Evolutionary conservation across 2,113 vertebrate genomes (phyloP).

Genomic region (Nesogale talazaci): DNA sequence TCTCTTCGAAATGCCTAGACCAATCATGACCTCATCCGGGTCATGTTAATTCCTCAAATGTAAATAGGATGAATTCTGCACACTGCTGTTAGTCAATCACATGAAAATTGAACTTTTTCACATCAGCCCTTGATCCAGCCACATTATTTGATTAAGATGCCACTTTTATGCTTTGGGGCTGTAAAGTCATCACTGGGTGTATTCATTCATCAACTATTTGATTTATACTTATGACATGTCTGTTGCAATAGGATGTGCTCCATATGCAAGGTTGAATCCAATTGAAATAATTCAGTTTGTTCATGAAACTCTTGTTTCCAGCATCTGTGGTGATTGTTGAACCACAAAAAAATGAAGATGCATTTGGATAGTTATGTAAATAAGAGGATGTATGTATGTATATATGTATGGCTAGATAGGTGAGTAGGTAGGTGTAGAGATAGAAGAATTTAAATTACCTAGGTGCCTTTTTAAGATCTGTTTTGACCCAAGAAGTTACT

Average conservation of each 20-base stretch:
- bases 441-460: not conserved
- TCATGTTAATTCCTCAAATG: not conserved
- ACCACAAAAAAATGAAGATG: not conserved
- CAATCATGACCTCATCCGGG: not conserved
- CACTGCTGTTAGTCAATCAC: constrained; percentile 13
- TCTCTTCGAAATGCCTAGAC: constrained; percentile 33
- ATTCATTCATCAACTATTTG: constrained; percentile 46
- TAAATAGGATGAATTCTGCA: not conserved
- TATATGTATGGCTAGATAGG: not conserved
- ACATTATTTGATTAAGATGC: constrained; percentile 56
- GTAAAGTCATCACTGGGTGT: constrained; percentile 44
- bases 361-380: not conserved
- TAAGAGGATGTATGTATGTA: not conserved
- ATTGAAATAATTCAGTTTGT: not conserved
- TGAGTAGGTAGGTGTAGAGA: not conserved
- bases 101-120: constrained; percentile 27
- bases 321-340: not conserved
- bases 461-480: not conserved
- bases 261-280: not conserved
- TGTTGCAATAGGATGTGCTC: not conserved
- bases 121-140: constrained; percentile 1
- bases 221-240: constrained; percentile 32
- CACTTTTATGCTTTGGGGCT: constrained; percentile 58
- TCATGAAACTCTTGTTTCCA: not conserved
- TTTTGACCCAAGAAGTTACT: not conserved